These are phyloP conservation scores for Papilio gigon DNA, from an alignment of 2,888 invertebrate genomes.

Conservation along the genomic window DNA sequence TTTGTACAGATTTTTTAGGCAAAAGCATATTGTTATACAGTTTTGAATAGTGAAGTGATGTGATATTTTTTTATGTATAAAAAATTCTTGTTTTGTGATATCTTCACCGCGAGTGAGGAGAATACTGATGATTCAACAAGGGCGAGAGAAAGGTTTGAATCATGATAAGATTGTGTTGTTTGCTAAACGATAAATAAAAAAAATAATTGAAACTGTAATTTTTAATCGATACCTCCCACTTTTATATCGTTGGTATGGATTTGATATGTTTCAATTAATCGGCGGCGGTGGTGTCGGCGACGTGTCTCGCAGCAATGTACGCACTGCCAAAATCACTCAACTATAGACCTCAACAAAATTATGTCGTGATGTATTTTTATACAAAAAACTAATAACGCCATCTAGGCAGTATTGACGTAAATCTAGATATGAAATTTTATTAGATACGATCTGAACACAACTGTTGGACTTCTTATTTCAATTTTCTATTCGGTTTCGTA, in stretches of 20 bases:
- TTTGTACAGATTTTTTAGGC: neutral
- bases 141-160: slow-evolving; percentile 50
- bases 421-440: too few relatives aligned
- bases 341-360: too few relatives aligned
- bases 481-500: too few relatives aligned
- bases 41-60: slow-evolving; percentile 28
- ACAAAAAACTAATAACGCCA: too few relatives aligned
- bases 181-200: neutral
- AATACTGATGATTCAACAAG: slow-evolving; percentile 31
- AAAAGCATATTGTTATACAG: neutral
- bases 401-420: too few relatives aligned
- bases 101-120: slow-evolving; percentile 52
- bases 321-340: too few relatives aligned
- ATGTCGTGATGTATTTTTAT: too few relatives aligned
- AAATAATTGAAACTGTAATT: neutral
- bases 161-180: neutral
- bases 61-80: slow-evolving; percentile 50
- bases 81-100: slow-evolving; percentile 63
- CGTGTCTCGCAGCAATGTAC: too few relatives aligned
- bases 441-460: too few relatives aligned
- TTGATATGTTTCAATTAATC: too few relatives aligned
- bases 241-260: neutral
- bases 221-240: slow-evolving; percentile 5
- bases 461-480: too few relatives aligned
- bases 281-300: too few relatives aligned